Evolutionary conservation across 2,888 invertebrate genomes (phyloP), one percentile per base, ranked within the genome.

Genomic region (Caenorhabditis auriculariae): DNA sequence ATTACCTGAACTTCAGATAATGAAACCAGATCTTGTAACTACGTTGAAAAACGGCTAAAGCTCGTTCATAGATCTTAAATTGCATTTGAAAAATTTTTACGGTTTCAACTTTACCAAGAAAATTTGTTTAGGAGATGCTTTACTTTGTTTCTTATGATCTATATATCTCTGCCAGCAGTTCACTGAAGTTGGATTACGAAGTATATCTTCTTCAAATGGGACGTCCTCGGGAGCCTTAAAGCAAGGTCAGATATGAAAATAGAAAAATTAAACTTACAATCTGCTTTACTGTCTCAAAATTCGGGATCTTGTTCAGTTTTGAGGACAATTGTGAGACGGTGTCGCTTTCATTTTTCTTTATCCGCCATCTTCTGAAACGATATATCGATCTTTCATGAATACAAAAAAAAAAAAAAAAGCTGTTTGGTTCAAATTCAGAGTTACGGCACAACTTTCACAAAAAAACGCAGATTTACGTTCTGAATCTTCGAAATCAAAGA

Each of bases 141-240:
- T 81, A 9, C 82, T 78, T 53, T 87, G 87, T 81, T 91, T 91
- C 81, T 95, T 92, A 82, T 95, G 93, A 58, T 96, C 95, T 54
- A 98, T 91, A 81, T 96, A 98, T 19, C 98, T 87, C 52, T 94
- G 86, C 98, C 98, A 99, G 82, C 95, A 93, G 83, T 95, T 95
- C 0, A 99, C 91, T 1, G 94, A 94, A 84, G 89, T 95, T 0
- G 95, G 93, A 85, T 98, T 98, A 65, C 96, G 86, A 37, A 98
- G 85, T 75, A 98, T 94, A 84, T 99, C 98, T 83, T 98, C 98
- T 84, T 98, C 98, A 82, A 93, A 98, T 0, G 95, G 92, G 38
- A 98, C 85, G 84, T 98, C 98, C 81, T 94, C 93, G 82, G 94
- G 93, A 60, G 84, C 83, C 85, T 85, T 58, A 29, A 77, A 74